phyloP scores from a whole-genome alignment of 2,888 invertebrate species.

The Antitype chi region DNA sequence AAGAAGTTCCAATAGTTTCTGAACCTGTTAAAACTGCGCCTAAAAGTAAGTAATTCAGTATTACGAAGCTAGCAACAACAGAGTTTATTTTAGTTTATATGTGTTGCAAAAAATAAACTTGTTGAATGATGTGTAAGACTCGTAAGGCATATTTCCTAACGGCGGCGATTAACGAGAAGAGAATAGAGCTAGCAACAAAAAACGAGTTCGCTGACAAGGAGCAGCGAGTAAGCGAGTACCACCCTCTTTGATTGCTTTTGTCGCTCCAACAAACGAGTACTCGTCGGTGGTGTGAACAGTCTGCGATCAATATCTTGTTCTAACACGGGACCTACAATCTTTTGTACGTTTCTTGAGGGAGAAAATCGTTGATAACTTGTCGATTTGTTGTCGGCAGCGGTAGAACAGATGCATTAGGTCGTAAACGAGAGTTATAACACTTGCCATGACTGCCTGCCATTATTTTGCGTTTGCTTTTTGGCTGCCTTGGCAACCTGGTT shows the following conservation, averaged over 20 bases:
- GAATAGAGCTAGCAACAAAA: not conserved
- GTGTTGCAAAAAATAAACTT: not conserved
- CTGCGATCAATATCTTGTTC: too few relatives aligned
- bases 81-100: not conserved
- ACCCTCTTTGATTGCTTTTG: not conserved
- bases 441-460: not conserved
- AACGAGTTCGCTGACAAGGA: not conserved
- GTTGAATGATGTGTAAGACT: not conserved
- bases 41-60: slow-evolving; percentile 54
- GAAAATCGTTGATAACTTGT: too few relatives aligned
- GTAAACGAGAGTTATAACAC: not conserved
- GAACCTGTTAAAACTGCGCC: slow-evolving; percentile 41
- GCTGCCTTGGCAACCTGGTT: too few relatives aligned
- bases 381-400: not conserved
- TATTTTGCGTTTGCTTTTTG: too few relatives aligned
- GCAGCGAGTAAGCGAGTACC: not conserved
- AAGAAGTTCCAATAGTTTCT: slow-evolving; percentile 71
- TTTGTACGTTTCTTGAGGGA: too few relatives aligned
- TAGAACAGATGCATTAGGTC: not conserved
- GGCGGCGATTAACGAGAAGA: not conserved
- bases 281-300: not conserved
- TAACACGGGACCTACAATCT: too few relatives aligned
- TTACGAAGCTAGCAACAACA: not conserved
- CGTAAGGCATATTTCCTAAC: not conserved
- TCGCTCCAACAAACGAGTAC: not conserved